Evolutionary conservation across 2,888 invertebrate genomes (phyloP), one percentile per base, ranked within the genome.

Genomic region (Seira musarum): DNA sequence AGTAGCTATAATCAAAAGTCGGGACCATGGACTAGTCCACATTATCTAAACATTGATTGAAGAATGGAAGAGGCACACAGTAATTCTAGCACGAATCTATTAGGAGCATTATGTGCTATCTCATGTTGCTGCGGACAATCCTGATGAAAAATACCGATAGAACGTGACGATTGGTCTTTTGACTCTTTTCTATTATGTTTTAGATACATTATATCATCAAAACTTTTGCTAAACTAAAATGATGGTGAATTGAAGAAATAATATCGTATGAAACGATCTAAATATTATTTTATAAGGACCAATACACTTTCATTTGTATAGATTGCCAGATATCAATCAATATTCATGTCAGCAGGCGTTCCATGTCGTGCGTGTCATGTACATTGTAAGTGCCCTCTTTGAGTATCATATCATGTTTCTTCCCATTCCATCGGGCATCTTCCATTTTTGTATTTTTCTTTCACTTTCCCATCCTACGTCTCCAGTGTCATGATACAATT

Each of bases 311-410:
- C 13, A 53, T 24, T 71, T 71, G 40, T n/a, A n/a, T 66, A 64
- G 64, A n/a, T 76, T 68, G 67, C 74, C 68, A 60, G 76, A 70
- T 76, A 76, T 70, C 76, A 76, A 69, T 76, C 76, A 76, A 76
- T 76, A 76, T 76, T 68, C 69, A 76, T 76, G 76, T 76, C 76
- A 76, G 76, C 76, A 70, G 76, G 76, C 76, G 76, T 69, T 69
- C 76, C 76, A 70, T 76, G 76, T 76, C 76, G 76, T 76, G 76
- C 76, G 69, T 76, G 76, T 76, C 76, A 70, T 76, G 76, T 75
- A 64, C n/a, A n/a, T n/a, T n/a, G 69, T 70, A 65, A 70, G 69
- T 70, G 70, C 76, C 76, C 76, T 65, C 13, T 40, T 64, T 70
- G 76, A 76, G 76, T 69, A 76, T 76, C 70, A 64, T 64, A 69